A percentile compares a stretch with the other conserved stretches of the same genome.
These are phyloP conservation scores for Embiotoca jacksoni DNA, from an alignment of 2,113 vertebrate genomes.

Conservation along the genomic window DNA sequence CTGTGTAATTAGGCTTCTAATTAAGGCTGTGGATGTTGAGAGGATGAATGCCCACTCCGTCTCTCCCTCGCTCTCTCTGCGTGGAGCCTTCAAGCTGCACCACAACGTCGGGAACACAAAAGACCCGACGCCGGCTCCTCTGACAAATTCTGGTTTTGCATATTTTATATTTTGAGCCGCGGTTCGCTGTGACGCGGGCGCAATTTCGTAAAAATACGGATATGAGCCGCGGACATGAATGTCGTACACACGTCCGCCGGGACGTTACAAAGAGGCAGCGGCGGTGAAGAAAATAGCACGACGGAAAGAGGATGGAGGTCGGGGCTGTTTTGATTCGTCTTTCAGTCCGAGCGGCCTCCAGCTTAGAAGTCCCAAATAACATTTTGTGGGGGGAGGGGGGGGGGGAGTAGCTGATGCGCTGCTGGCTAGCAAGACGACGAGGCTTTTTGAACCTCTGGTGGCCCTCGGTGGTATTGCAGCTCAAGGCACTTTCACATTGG, in stretches of 20 bases:
- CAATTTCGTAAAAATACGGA: slow-evolving; percentile 28
- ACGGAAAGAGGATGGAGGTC: no score
- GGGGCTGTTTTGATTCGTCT: no score
- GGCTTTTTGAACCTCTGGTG: no score
- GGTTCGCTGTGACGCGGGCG: slow-evolving; percentile 22
- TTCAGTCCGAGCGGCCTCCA: no score
- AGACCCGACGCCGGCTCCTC: slow-evolving; percentile 19
- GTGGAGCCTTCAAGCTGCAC: slow-evolving; percentile 33
- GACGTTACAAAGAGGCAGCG: slow-evolving; percentile 7
- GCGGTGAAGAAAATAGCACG: no score
- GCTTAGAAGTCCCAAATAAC: no score
- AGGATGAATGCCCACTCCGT: slow-evolving; percentile 63
- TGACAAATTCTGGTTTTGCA: slow-evolving; percentile 27
- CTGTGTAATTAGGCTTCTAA: slow-evolving; percentile 79
- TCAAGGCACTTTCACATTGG: no score
- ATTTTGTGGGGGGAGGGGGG: no score
- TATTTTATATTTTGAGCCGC: slow-evolving; percentile 11
- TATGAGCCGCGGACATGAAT: background rate
- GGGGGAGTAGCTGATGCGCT: no score
- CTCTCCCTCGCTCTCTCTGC: slow-evolving; percentile 34
- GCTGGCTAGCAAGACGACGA: no score
- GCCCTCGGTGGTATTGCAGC: no score
- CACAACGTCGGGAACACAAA: slow-evolving; percentile 37
- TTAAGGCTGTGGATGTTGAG: slow-evolving; percentile 73
- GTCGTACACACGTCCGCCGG: slow-evolving; percentile 5